A percentile compares a stretch with the other conserved stretches of the same genome.
Evolutionary conservation across 1,140 invertebrate species (phyloP).

Genomic region (Rhyacophila brunnea): DNA sequence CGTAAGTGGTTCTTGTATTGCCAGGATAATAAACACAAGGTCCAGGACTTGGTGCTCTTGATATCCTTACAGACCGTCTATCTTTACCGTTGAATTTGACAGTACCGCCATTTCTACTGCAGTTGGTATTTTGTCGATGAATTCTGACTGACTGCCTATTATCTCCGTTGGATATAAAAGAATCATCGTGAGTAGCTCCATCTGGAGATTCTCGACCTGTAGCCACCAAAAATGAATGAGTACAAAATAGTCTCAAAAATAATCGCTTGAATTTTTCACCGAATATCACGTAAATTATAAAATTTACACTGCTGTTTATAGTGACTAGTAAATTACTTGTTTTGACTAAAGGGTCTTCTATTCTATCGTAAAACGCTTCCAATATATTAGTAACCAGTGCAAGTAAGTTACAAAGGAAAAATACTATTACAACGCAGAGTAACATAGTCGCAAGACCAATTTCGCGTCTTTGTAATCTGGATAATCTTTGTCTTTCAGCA

Average conservation of each 20-base stretch:
- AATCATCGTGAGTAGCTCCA: constrained; percentile 73
- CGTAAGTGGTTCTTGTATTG: constrained; percentile 22
- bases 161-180: constrained; percentile 73
- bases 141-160: constrained; percentile 65
- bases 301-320: constrained; percentile 95
- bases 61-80: constrained; percentile 27
- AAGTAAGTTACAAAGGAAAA: constrained; percentile 91
- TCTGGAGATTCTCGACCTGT: constrained; percentile 67
- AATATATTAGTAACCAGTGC: constrained; percentile 86
- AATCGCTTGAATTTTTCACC: constrained; percentile 93
- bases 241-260: constrained; percentile 85
- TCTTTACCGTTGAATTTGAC: constrained; percentile 43
- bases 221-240: constrained; percentile 54
- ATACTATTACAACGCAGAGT: constrained; percentile 89
- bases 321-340: constrained; percentile 90
- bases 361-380: constrained; percentile 71
- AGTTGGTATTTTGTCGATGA: constrained; percentile 61
- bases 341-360: constrained; percentile 76
- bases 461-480: constrained; percentile 78
- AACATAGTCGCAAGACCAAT: constrained; percentile 92
- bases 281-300: constrained; percentile 95
- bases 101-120: constrained; percentile 52
- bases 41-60: constrained; percentile 54
- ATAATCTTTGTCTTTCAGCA: constrained; percentile 75
- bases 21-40: constrained; percentile 69